phyloP scores from a whole-genome alignment of 2,113 vertebrate species.

The Campylomormyrus tamandua region DNA sequence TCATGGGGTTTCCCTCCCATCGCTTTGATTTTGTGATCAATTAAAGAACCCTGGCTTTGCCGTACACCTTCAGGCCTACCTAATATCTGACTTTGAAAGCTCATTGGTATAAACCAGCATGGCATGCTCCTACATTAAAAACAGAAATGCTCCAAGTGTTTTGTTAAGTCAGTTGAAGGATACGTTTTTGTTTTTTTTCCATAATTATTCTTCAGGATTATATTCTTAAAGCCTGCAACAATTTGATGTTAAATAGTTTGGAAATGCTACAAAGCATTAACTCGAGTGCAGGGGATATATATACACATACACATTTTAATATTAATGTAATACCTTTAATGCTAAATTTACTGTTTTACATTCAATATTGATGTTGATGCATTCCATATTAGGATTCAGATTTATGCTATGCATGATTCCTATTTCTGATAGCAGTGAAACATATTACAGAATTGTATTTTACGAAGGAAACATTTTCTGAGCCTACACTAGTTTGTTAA shows the following conservation, averaged over 20 bases:
- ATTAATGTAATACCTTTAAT: background rate
- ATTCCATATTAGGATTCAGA: background rate
- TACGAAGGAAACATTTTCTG: background rate
- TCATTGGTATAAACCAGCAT: constrained; percentile 18
- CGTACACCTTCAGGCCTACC: background rate
- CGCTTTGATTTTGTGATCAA: background rate
- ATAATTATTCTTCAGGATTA: background rate
- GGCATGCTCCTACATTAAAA: background rate
- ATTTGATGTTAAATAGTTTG: background rate
- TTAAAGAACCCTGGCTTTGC: background rate
- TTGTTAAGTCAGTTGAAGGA: background rate
- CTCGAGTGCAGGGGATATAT: background rate
- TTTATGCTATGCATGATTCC: background rate
- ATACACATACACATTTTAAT: background rate
- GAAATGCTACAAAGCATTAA: background rate
- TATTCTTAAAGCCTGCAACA: constrained; percentile 3
- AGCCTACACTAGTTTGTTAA: background rate
- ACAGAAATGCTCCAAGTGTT: background rate
- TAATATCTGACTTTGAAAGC: background rate
- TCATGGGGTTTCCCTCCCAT: background rate
- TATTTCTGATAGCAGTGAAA: background rate
- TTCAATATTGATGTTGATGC: background rate
- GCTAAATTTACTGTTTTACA: background rate
- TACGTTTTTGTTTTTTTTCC: background rate
- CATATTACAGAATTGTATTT: background rate